These are phyloP conservation scores for Camponotus fellah DNA, from an alignment of 2,888 invertebrate genomes.

Conservation along the genomic window DNA sequence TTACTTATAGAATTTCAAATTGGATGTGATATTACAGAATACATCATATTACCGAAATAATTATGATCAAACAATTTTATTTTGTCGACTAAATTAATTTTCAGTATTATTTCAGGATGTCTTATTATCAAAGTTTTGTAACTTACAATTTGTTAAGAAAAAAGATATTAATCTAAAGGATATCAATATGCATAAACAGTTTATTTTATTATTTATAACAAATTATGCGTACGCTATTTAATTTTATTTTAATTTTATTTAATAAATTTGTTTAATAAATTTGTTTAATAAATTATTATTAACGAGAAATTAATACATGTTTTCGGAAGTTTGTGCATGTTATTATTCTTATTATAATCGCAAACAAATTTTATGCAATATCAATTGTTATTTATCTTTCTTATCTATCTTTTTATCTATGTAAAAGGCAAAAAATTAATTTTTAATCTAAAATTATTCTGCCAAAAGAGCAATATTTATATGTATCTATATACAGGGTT, in stretches of 20 bases:
- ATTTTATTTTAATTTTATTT: too few species aligned
- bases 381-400: neutral
- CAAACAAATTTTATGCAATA: constrained; percentile 21
- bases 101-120: neutral
- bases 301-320: neutral
- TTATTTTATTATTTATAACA: neutral
- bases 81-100: neutral
- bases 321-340: neutral
- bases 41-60: constrained; percentile 1
- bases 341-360: neutral
- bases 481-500: neutral
- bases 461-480: neutral
- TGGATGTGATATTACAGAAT: constrained; percentile 2
- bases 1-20: constrained; percentile 14
- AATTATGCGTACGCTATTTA: neutral
- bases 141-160: neutral
- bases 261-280: too few species aligned
- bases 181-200: neutral
- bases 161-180: neutral
- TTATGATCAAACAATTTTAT: neutral
- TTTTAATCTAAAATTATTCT: neutral
- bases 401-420: neutral
- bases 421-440: neutral
- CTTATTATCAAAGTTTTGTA: neutral
- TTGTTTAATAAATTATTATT: constrained; percentile 7